Percentiles rank a stretch among this genome's conserved stretches.
phyloP scores from a whole-genome alignment of 1,140 invertebrate species.

The Halyomorpha halys region DNA sequence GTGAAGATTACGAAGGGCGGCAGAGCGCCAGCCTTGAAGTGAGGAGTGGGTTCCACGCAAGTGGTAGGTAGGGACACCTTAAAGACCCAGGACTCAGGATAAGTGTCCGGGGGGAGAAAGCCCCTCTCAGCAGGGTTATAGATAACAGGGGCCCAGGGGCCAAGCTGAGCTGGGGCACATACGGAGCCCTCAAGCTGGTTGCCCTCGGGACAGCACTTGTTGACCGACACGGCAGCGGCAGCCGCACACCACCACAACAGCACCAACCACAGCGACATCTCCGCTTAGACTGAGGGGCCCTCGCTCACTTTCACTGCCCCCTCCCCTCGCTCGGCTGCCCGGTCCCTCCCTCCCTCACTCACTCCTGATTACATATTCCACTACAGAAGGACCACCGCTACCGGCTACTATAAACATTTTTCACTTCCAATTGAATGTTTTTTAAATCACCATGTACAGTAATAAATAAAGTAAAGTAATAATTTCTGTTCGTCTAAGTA shows the following conservation, averaged over 20 bases:
- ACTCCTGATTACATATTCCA: too few relatives aligned
- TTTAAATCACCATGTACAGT: too few relatives aligned
- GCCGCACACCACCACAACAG: neutral
- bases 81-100: slow-evolving; percentile 42
- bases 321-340: too few relatives aligned
- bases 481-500: too few relatives aligned
- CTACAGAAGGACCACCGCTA: too few relatives aligned
- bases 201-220: slow-evolving; percentile 43
- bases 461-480: too few relatives aligned
- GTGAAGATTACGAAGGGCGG: slow-evolving; percentile 40
- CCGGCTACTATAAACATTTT: too few relatives aligned
- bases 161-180: slow-evolving; percentile 24
- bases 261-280: neutral
- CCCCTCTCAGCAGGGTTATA: slow-evolving; percentile 38
- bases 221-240: slow-evolving; percentile 36
- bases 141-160: slow-evolving; percentile 40
- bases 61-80: slow-evolving; percentile 34
- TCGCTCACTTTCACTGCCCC: too few relatives aligned
- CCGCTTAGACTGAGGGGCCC: neutral
- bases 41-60: slow-evolving; percentile 33
- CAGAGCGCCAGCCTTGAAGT: slow-evolving; percentile 30
- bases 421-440: too few relatives aligned
- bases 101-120: slow-evolving; percentile 33
- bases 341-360: too few relatives aligned
- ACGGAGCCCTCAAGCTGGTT: slow-evolving; percentile 35